Percentiles rank a stretch among this genome's conserved stretches.
Conservation (phyloP, 2,797 vertebrate species). For the Peromyscus eremicus region DNA sequence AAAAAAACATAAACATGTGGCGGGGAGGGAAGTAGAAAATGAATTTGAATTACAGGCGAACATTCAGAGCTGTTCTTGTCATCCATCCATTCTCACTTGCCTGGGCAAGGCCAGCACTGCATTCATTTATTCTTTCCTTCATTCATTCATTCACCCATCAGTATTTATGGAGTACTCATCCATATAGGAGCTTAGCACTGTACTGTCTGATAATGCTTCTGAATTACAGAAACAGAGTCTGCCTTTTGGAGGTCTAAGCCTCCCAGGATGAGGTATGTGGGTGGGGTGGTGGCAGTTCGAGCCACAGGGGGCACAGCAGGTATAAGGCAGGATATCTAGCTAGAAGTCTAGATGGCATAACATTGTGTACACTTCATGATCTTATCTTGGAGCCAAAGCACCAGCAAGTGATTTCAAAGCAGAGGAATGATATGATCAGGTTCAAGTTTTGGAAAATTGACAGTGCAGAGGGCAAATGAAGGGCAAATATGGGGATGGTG, state of each 20-base stretch:
- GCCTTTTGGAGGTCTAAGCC: not conserved
- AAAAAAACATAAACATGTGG: slow-evolving; percentile 56
- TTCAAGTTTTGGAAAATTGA: slow-evolving; percentile 54
- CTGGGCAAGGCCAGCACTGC: not conserved
- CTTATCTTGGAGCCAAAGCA: slow-evolving; percentile 44
- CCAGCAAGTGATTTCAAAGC: slow-evolving; percentile 57
- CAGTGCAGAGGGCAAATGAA: slow-evolving; percentile 2
- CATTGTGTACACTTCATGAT: not conserved
- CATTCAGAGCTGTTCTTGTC: slow-evolving; percentile 22
- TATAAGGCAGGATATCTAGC: not conserved
- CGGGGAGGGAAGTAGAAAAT: slow-evolving; percentile 25
- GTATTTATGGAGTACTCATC: not conserved
- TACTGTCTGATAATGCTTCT: slow-evolving; percentile 41
- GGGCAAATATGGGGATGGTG: slow-evolving; percentile 36
- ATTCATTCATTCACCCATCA: not conserved
- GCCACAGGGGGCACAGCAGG: not conserved
- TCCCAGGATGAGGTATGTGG: not conserved
- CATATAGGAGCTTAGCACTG: not conserved
- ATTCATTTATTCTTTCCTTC: not conserved
- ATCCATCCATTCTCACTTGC: slow-evolving; percentile 56
- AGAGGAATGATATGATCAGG: slow-evolving; percentile 64
- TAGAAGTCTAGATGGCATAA: slow-evolving; percentile 58
- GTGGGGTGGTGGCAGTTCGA: slow-evolving; percentile 6
- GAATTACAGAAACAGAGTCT: slow-evolving; percentile 22
- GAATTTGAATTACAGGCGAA: slow-evolving; percentile 36